Conservation (phyloP, 1,140 invertebrate species). For the Cecropterus lyciades region DNA sequence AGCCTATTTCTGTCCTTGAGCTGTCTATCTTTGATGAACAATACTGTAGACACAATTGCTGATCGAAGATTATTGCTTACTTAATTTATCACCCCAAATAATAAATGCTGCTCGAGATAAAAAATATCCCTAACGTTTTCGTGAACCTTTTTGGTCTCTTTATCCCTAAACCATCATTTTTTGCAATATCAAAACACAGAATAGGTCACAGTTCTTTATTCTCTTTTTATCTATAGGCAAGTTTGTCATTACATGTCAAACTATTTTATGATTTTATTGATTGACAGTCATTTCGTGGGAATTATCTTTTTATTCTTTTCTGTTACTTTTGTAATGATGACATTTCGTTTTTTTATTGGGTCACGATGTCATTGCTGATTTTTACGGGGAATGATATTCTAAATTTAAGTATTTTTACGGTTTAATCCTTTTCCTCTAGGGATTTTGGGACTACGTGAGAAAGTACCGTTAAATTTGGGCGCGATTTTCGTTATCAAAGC, state of each 20-base stretch:
- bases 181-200: slow-evolving; percentile 40
- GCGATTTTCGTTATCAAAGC: background rate
- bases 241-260: slow-evolving; percentile 72
- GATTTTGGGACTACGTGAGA: slow-evolving; percentile 35
- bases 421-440: slow-evolving; percentile 46
- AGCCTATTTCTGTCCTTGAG: no score
- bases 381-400: slow-evolving; percentile 39
- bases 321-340: slow-evolving; percentile 62
- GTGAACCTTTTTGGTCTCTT: no score
- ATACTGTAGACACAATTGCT: no score
- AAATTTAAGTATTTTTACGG: slow-evolving; percentile 15
- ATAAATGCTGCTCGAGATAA: no score
- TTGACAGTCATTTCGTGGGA: slow-evolving; percentile 58
- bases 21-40: no score
- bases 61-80: no score
- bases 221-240: slow-evolving; percentile 48
- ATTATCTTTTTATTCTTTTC: slow-evolving; percentile 49
- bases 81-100: no score
- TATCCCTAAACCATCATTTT: slow-evolving; percentile 47
- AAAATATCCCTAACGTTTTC: no score
- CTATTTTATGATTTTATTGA: slow-evolving; percentile 69
- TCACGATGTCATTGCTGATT: slow-evolving; percentile 39
- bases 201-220: slow-evolving; percentile 40
- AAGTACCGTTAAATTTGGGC: slow-evolving; percentile 10
- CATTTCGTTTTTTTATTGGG: slow-evolving; percentile 58